phyloP scores from a whole-genome alignment of 2,888 invertebrate genomes.

The Drosophila anomelani region DNA sequence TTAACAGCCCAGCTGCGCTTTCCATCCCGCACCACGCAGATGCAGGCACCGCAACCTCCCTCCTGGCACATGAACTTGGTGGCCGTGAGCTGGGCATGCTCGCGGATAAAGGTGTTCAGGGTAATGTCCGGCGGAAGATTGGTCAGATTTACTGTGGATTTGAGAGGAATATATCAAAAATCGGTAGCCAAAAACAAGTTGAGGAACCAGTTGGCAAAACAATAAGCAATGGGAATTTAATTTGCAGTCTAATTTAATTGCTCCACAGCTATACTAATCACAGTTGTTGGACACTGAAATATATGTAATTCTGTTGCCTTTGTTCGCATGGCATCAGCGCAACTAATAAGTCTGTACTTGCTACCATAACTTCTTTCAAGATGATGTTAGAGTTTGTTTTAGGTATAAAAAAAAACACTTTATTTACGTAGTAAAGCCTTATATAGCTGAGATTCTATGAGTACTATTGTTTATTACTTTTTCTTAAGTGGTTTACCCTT shows the following conservation, averaged over 20 bases:
- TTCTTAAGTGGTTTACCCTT: background rate
- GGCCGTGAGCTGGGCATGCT: constrained; percentile 86
- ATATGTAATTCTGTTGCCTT: background rate
- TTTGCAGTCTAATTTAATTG: constrained; percentile 7
- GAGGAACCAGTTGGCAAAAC: constrained; percentile 3
- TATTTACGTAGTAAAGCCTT: too few relatives aligned
- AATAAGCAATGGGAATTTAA: constrained; percentile 9
- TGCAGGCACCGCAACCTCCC: constrained; percentile 89
- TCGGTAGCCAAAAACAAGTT: background rate
- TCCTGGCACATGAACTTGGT: constrained; percentile 89
- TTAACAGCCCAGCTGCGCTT: constrained; percentile 87
- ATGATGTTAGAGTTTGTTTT: background rate
- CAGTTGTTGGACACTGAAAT: background rate
- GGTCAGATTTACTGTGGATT: constrained; percentile 73
- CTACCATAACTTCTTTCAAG: background rate
- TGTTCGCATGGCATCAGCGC: background rate
- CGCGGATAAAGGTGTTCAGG: constrained; percentile 87
- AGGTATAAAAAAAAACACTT: background rate
- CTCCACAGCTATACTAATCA: background rate
- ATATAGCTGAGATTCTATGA: too few relatives aligned
- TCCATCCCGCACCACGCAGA: constrained; percentile 85
- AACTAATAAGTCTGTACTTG: background rate
- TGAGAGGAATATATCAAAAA: background rate
- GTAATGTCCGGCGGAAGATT: constrained; percentile 85
- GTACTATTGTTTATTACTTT: background rate